Conservation (phyloP, 2,113 vertebrate species). For the Aptenodytes forsteri region DNA sequence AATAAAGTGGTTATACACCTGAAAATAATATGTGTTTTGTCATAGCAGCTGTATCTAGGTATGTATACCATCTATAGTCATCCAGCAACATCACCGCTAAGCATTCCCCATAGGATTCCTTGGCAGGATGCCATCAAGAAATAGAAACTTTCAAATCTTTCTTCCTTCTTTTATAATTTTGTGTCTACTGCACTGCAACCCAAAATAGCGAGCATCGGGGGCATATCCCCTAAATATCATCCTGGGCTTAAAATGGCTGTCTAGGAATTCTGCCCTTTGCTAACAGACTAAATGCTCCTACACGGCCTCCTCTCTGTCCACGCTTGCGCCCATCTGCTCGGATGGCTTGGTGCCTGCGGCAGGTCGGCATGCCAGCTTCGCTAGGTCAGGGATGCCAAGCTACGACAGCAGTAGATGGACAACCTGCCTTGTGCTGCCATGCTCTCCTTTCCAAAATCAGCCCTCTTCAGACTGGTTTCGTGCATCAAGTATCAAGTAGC, state of each 20-base stretch:
- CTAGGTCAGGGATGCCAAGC: constrained; percentile 44
- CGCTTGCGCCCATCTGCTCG: constrained; percentile 50
- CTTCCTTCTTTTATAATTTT: neutral
- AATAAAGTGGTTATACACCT: neutral
- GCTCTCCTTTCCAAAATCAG: neutral
- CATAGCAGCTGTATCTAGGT: neutral
- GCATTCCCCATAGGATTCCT: neutral
- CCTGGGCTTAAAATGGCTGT: neutral
- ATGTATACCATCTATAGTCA: neutral
- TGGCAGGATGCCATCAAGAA: neutral
- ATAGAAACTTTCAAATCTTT: neutral
- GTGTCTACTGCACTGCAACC: neutral
- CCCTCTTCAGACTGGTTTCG: neutral
- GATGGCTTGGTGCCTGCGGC: constrained; percentile 45
- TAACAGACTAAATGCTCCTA: constrained; percentile 55
- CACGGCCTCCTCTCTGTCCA: constrained; percentile 47
- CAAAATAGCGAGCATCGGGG: neutral
- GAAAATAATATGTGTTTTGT: neutral
- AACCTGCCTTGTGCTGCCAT: neutral
- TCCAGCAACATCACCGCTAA: neutral
- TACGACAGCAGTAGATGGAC: constrained; percentile 37
- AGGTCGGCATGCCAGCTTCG: constrained; percentile 29
- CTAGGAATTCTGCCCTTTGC: constrained; percentile 67
- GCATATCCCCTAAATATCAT: neutral
- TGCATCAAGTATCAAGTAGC: neutral